Base-by-base conservation (phyloP, 2,797 vertebrate genomes). In the Astyanax mexicanus region DNA sequence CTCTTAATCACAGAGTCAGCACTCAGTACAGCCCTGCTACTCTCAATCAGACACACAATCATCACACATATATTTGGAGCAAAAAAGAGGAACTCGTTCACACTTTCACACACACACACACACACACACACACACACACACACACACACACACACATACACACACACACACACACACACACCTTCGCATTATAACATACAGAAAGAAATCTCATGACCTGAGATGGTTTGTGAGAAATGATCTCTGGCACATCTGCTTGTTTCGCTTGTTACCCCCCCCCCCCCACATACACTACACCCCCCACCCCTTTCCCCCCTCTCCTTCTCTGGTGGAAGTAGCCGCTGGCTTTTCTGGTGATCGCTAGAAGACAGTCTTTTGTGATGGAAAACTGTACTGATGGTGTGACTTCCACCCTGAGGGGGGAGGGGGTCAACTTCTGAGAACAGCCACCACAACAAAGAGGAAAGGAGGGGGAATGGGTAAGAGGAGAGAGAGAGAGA, bases 331-430 rank as follows among this genome's bases (percentile, higher is more conserved):
- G 45, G 66, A 83, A 80, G 80, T 76, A 75, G 82, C 86, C 80
- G 42, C 72, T 85, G 86, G 86, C 47, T 64, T 80, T 84, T 87
- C 79, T 87, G 84, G 86, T 78, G 85, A 87, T 79, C 78, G 86
- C 80, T 82, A 71, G 83, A 80, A 89, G 86, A 88, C 77, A 83
- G 85, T 82, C 83, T 86, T 85, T 87, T 89, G 87, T 92, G 90
- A 93, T 79, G 80, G 86, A 92, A 92, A 93, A 87, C 86, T 84
- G 86, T 89, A 90, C 88, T 92, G 91, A 93, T 90, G 88, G 90
- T 79, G 85, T 91, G 91, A 92, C 89, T 91, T 87, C 57, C 82
- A 86, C 85, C 90, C 90, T 83, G 79, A 87, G 84, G 84, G 79
- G 82, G 87, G 89, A 89, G 89, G 90, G 88, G 92, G 91, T 90